Evolutionary conservation across 1,140 invertebrate species (phyloP), one percentile per base, ranked within the genome.

Genomic region (Harpegnathos saltator): DNA sequence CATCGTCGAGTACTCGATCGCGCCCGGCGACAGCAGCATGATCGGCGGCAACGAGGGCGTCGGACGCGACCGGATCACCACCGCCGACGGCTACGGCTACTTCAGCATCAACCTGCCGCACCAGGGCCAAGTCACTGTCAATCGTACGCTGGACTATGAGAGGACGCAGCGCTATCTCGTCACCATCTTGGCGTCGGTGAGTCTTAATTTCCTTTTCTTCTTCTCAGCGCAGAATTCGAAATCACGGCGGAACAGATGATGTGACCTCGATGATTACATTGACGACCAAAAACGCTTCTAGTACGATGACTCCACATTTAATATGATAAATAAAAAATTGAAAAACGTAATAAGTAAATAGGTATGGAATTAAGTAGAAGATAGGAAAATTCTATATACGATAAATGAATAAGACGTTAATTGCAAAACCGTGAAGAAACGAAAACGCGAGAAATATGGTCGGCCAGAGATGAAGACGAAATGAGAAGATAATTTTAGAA

Each of bases 81-180:
- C 95, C n/a, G 96, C 96, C 7, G 97, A 98, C 93, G 98, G 97
- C 19, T 97, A 96, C 92, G 96, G 96, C 22, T 97, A 96, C 89
- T 98, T 98, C 93, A 95, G 96, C 77, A 98, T 98, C 93, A 97
- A 97, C 72, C 95, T 98, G 88, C 98, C 98, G 7, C 98, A 98
- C 94, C 97, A 98, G 93, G 98, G 98, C 83, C 97, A 98, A 90
- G 96, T 99, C 80, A 98, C 97, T 12, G 96, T 99, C n/a, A 97
- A 97, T 90, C 96, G 97, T 87, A 97, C 96, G 33, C 95, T 99
- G 88, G 98, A 99, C 94, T 99, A 97, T 92, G 98, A 99, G 92
- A 97, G 96, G 90, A 97, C 97, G n/a, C 96, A 98, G 91, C 96
- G 97, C 87, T 98, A 98, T 94, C 97, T 98, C 91, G 96, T 99